phyloP scores from a whole-genome alignment of 2,888 invertebrate species.

The Lomographa bimaculata region DNA sequence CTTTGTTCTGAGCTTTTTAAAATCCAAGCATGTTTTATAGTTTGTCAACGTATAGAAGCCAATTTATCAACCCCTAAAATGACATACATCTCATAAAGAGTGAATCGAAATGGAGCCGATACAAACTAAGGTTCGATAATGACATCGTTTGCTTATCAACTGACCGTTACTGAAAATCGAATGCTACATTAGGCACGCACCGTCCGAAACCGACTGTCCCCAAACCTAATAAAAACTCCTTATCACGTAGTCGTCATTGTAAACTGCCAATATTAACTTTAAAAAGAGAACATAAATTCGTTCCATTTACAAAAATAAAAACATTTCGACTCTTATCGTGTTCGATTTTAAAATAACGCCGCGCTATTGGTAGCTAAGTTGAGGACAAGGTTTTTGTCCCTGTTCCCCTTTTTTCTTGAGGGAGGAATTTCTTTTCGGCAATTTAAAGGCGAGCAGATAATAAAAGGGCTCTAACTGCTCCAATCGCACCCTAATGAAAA shows the following conservation, averaged over 20 bases:
- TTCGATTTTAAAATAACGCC: slow-evolving; percentile 82
- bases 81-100: slow-evolving; percentile 30
- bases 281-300: slow-evolving; percentile 75
- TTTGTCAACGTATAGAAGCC: too few relatives aligned
- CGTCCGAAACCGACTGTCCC: slow-evolving; percentile 71
- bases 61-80: slow-evolving; percentile 17
- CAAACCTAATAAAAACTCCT: slow-evolving; percentile 75
- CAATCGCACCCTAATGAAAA: slow-evolving; percentile 81
- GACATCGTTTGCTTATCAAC: slow-evolving; percentile 82
- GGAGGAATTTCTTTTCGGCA: slow-evolving; percentile 80
- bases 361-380: slow-evolving; percentile 75
- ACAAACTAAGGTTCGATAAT: slow-evolving; percentile 77
- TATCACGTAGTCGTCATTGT: slow-evolving; percentile 69
- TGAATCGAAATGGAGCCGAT: slow-evolving; percentile 61
- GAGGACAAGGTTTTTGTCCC: slow-evolving; percentile 77
- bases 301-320: slow-evolving; percentile 79
- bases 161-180: slow-evolving; percentile 83
- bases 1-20: too few relatives aligned
- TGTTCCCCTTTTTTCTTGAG: slow-evolving; percentile 72
- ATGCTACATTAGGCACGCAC: slow-evolving; percentile 76
- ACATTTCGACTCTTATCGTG: slow-evolving; percentile 79
- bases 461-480: slow-evolving; percentile 83
- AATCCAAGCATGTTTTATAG: too few relatives aligned
- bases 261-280: slow-evolving; percentile 77
- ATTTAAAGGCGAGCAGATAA: slow-evolving; percentile 82